phyloP scores from a whole-genome alignment of 1,140 invertebrate species.

The Asobara japonica region DNA sequence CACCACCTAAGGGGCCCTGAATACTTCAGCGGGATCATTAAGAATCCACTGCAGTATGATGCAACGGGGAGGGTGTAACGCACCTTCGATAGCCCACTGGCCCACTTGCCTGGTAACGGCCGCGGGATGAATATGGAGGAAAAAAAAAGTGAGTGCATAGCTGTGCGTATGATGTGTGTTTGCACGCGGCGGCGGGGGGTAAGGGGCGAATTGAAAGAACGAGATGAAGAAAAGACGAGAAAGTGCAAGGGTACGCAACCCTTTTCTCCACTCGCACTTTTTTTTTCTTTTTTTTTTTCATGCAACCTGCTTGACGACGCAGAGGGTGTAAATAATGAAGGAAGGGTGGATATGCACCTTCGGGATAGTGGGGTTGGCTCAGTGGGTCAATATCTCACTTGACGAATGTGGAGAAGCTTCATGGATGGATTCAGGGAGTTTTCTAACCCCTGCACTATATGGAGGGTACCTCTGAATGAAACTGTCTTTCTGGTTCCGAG shows the following conservation, averaged over 20 bases:
- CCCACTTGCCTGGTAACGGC: slow-evolving; percentile 43
- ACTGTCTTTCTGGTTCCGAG: no score
- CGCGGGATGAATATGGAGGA: slow-evolving; percentile 33
- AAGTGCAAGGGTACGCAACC: not conserved
- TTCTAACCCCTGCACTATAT: no score
- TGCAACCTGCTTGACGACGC: slow-evolving; percentile 27
- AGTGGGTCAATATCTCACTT: slow-evolving; percentile 53
- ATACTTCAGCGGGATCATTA: slow-evolving; percentile 7
- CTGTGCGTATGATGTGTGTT: slow-evolving; percentile 8
- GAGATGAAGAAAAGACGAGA: slow-evolving; percentile 20
- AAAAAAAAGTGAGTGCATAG: slow-evolving; percentile 46
- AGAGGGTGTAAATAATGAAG: slow-evolving; percentile 58
- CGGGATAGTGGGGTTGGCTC: slow-evolving; percentile 43
- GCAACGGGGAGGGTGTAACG: not conserved
- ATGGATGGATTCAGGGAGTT: not conserved
- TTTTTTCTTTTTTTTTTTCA: slow-evolving; percentile 28
- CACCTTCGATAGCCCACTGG: slow-evolving; percentile 47
- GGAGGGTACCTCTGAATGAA: no score
- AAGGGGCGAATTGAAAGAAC: not conserved
- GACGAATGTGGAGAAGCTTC: slow-evolving; percentile 26
- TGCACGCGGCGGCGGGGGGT: not conserved
- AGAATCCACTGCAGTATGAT: not conserved
- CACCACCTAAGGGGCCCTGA: not conserved
- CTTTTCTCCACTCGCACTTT: slow-evolving; percentile 17
- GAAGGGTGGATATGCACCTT: slow-evolving; percentile 49